These are phyloP conservation scores for Aptenodytes forsteri DNA, from an alignment of 2,113 vertebrate species.

Conservation along the genomic window DNA sequence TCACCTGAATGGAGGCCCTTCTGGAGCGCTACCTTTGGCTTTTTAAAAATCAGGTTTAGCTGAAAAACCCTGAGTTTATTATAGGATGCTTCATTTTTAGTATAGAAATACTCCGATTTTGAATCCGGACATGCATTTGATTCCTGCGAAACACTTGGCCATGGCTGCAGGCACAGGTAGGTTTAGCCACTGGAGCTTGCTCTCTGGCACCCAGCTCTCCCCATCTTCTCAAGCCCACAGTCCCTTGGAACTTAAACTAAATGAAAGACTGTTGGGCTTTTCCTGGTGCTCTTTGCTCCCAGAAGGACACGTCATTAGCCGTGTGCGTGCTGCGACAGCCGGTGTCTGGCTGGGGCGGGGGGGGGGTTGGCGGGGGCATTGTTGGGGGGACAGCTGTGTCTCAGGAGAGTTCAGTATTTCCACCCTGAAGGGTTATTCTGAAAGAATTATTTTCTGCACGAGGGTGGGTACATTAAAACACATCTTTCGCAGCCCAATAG, in stretches of 20 bases:
- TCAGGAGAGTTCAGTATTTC: background rate
- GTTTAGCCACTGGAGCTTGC: background rate
- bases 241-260: background rate
- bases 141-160: background rate
- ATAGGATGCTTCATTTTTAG: background rate
- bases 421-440: background rate
- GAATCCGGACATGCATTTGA: background rate
- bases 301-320: background rate
- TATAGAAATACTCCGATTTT: background rate
- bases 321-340: rapidly evolving
- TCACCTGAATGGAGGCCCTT: background rate
- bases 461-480: background rate
- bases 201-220: background rate
- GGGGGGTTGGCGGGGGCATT: too few species aligned
- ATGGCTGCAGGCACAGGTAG: background rate
- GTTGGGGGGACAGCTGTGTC: too few species aligned
- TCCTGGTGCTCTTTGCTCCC: background rate
- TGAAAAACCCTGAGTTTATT: background rate
- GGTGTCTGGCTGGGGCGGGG: too few species aligned
- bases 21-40: background rate
- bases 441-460: background rate
- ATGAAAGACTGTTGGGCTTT: background rate
- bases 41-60: background rate
- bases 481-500: background rate
- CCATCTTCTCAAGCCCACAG: background rate